Evolutionary conservation across 2,113 vertebrate genomes (phyloP).

Genomic region (Bos indicus): DNA sequence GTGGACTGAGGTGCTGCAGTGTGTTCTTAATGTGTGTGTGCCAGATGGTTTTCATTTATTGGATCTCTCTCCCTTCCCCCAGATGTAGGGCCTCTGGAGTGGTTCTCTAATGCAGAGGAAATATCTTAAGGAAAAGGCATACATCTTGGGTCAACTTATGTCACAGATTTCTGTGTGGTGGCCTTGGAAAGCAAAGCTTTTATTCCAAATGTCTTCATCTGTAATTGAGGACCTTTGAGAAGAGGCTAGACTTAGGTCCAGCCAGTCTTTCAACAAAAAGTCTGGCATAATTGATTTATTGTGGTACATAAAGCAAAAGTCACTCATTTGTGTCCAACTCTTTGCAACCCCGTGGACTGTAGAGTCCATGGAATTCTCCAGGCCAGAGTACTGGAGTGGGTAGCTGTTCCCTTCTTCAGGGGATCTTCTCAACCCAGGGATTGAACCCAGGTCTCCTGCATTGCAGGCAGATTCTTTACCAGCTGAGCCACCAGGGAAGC

Average conservation of each 20-base stretch:
- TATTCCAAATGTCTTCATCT: not conserved
- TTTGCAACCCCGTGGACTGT: not conserved
- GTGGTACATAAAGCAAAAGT: not conserved
- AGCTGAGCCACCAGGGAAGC: not conserved
- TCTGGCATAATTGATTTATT: not conserved
- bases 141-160: not conserved
- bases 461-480: not conserved
- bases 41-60: not conserved
- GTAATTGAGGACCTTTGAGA: not conserved
- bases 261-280: not conserved
- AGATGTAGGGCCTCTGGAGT: constrained; percentile 10
- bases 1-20: not conserved
- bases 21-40: not conserved
- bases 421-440: not conserved
- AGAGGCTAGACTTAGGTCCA: not conserved
- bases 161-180: not conserved
- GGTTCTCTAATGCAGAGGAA: not conserved
- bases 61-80: not conserved
- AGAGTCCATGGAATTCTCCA: not conserved
- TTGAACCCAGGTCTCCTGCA: not conserved
- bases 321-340: not conserved
- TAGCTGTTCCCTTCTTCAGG: not conserved
- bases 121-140: not conserved
- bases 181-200: not conserved
- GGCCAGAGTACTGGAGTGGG: not conserved